Evolutionary conservation across 2,888 invertebrate genomes (phyloP).

Genomic region (Xylocampa areola): DNA sequence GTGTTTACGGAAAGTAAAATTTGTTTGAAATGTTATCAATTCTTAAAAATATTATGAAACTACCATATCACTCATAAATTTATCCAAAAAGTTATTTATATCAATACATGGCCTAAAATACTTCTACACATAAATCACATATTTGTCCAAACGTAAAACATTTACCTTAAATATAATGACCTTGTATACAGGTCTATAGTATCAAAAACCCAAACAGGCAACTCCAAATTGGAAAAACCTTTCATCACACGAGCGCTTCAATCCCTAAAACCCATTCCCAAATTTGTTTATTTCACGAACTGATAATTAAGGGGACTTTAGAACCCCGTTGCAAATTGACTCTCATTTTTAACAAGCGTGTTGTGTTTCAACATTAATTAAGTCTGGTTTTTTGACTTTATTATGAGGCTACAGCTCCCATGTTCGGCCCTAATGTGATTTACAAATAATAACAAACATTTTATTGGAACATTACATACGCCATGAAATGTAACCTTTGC

Average conservation of each 20-base stretch:
- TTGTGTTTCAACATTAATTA: constrained; percentile 71
- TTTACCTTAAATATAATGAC: not conserved
- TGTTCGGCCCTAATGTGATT: constrained; percentile 73
- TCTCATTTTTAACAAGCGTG: constrained; percentile 62
- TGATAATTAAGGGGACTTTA: constrained; percentile 53
- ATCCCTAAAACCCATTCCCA: constrained; percentile 27
- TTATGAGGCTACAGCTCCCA: constrained; percentile 56
- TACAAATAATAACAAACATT: constrained; percentile 77
- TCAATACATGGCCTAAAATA: too few relatives aligned
- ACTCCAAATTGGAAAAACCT: constrained; percentile 38
- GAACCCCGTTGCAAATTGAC: constrained; percentile 52
- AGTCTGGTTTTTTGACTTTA: constrained; percentile 68
- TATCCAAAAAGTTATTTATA: too few relatives aligned
- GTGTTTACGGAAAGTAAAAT: too few relatives aligned
- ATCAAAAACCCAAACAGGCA: constrained; percentile 24
- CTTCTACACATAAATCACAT: too few relatives aligned
- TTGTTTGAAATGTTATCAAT: too few relatives aligned
- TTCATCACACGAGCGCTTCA: constrained; percentile 35
- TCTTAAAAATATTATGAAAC: too few relatives aligned
- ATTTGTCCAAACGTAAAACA: constrained; percentile 4
- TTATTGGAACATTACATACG: constrained; percentile 73
- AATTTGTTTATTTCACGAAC: constrained; percentile 52
- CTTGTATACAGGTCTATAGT: constrained; percentile 2
- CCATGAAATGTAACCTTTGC: constrained; percentile 60
- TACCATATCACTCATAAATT: too few relatives aligned